Percentiles rank a stretch among this genome's conserved stretches.
Evolutionary conservation across 2,113 vertebrate genomes (phyloP).

Genomic region (Calypte anna): DNA sequence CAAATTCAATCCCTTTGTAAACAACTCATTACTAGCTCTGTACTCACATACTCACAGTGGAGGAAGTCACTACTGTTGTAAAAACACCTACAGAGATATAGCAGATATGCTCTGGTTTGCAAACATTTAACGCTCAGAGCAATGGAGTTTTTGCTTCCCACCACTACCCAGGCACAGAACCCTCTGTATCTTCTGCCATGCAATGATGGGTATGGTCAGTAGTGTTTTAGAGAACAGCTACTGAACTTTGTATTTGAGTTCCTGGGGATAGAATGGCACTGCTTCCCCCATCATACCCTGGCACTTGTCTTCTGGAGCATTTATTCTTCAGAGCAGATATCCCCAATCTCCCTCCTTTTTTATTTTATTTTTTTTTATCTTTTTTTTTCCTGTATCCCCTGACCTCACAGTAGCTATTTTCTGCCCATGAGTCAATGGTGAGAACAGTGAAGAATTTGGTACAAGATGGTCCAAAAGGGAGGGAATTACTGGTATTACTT

Average conservation of each 20-base stretch:
- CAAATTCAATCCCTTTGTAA: neutral
- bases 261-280: neutral
- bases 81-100: neutral
- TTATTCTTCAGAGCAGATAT: neutral
- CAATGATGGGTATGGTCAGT: neutral
- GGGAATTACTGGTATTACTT: conserved; percentile 43
- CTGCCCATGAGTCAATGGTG: neutral
- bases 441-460: neutral
- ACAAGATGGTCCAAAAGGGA: neutral
- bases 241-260: neutral
- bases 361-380: no score
- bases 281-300: neutral
- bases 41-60: neutral
- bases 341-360: neutral
- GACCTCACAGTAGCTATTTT: neutral
- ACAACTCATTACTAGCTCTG: neutral
- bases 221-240: neutral
- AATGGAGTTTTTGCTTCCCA: neutral
- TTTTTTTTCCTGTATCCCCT: neutral
- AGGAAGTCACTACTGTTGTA: neutral
- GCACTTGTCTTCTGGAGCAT: neutral
- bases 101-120: fast-evolving
- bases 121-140: neutral
- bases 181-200: neutral
- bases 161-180: fast-evolving